Evolutionary conservation across 1,140 invertebrate genomes (phyloP).

Genomic region (Ceratina australensis): DNA sequence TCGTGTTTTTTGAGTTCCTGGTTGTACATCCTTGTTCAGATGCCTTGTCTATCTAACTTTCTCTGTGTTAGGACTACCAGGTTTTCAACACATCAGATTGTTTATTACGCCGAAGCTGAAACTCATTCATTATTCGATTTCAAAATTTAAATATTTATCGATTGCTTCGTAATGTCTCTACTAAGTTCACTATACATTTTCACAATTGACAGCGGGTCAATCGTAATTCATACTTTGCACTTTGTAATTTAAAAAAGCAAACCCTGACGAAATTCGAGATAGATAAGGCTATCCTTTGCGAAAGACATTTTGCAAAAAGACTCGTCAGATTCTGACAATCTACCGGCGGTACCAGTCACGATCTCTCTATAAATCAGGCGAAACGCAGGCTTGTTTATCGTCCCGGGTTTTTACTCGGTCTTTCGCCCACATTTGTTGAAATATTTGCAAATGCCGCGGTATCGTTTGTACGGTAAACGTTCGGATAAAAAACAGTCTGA

Average conservation of each 20-base stretch:
- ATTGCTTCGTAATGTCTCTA: too few relatives aligned
- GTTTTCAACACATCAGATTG: too few relatives aligned
- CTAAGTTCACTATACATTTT: background rate
- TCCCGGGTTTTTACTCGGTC: background rate
- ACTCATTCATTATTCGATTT: background rate
- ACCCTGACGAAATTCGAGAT: background rate
- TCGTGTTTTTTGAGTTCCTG: too few relatives aligned
- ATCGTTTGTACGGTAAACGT: background rate
- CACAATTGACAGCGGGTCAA: background rate
- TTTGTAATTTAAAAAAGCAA: too few relatives aligned
- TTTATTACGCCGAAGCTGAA: too few relatives aligned
- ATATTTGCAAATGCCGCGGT: background rate
- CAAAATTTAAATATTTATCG: too few relatives aligned
- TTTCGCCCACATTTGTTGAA: constrained; percentile 5
- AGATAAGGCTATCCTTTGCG: background rate
- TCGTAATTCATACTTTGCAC: background rate
- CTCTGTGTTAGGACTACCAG: too few relatives aligned
- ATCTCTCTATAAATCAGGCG: background rate
- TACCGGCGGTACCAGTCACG: background rate
- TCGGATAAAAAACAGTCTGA: background rate
- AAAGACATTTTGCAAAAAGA: background rate
- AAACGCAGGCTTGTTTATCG: background rate
- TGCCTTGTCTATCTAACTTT: too few relatives aligned
- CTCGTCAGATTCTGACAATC: background rate
- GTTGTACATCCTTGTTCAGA: too few relatives aligned